Conservation (phyloP, 23 tunicate species). For the Corella eumyota region DNA sequence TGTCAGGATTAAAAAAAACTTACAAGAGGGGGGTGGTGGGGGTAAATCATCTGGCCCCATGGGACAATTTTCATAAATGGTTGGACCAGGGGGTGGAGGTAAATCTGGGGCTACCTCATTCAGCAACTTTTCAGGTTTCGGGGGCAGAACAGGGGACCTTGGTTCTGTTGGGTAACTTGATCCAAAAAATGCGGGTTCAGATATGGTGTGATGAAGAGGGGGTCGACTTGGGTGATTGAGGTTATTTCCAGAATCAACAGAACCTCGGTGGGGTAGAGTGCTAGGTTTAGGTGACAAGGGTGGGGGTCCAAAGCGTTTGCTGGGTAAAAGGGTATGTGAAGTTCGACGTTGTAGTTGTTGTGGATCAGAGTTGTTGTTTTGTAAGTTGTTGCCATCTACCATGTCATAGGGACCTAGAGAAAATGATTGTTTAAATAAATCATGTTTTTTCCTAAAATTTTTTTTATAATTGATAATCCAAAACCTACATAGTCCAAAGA, state of each 20-base stretch:
- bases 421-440: background rate
- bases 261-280: conserved; percentile 4
- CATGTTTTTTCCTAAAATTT: too few species aligned
- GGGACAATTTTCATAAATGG: conserved; percentile 9
- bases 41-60: too few species aligned
- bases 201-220: conserved; percentile 5
- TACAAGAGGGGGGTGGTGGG: too few species aligned
- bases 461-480: too few species aligned
- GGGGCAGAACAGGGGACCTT: conserved; percentile 6
- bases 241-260: conserved; percentile 1
- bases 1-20: too few species aligned
- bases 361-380: too few species aligned
- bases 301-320: conserved; percentile 37
- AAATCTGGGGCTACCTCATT: background rate
- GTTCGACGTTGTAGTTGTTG: too few species aligned
- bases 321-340: conserved; percentile 14
- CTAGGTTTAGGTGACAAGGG: conserved; percentile 42
- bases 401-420: conserved; percentile 3
- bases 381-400: too few species aligned
- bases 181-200: conserved; percentile 13
- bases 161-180: too few species aligned
- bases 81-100: background rate
- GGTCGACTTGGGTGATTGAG: background rate
- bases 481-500: too few species aligned
- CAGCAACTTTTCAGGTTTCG: background rate